Percentiles rank a stretch among this genome's conserved stretches.
These are phyloP conservation scores for Armadillidium nasatum DNA, from an alignment of 1,140 invertebrate species.

Conservation along the genomic window DNA sequence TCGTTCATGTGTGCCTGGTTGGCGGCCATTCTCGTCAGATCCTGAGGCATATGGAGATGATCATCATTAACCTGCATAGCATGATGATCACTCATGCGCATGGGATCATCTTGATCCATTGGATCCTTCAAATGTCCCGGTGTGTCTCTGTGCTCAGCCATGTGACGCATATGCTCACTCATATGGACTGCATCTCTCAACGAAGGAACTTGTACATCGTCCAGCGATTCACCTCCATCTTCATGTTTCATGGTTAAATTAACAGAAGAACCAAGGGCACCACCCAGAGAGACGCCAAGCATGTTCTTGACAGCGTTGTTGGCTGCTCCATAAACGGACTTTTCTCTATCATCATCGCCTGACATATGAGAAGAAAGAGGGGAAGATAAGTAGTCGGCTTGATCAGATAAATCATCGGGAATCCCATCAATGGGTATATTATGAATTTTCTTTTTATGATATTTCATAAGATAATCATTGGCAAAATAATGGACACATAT, in stretches of 20 bases:
- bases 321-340: constrained; percentile 36
- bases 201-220: constrained; percentile 29
- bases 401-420: not conserved
- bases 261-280: constrained; percentile 31
- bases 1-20: constrained; percentile 40
- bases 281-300: constrained; percentile 38
- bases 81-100: constrained; percentile 35
- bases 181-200: constrained; percentile 22
- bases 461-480: constrained; percentile 42
- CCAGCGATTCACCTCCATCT: constrained; percentile 32
- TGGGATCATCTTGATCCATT: constrained; percentile 32
- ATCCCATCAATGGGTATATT: constrained; percentile 40
- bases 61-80: constrained; percentile 38
- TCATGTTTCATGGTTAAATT: constrained; percentile 41
- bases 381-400: no score
- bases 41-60: constrained; percentile 41
- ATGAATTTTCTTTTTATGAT: constrained; percentile 42
- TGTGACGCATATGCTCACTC: constrained; percentile 31
- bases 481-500: constrained; percentile 40
- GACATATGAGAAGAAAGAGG: constrained; percentile 17
- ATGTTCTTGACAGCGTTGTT: constrained; percentile 42
- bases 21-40: constrained; percentile 43
- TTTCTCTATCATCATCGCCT: constrained; percentile 33
- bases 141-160: constrained; percentile 21
- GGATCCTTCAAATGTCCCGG: constrained; percentile 32